Base-by-base conservation (phyloP, 2,113 vertebrate genomes). In the Brachionichthys hirsutus region DNA sequence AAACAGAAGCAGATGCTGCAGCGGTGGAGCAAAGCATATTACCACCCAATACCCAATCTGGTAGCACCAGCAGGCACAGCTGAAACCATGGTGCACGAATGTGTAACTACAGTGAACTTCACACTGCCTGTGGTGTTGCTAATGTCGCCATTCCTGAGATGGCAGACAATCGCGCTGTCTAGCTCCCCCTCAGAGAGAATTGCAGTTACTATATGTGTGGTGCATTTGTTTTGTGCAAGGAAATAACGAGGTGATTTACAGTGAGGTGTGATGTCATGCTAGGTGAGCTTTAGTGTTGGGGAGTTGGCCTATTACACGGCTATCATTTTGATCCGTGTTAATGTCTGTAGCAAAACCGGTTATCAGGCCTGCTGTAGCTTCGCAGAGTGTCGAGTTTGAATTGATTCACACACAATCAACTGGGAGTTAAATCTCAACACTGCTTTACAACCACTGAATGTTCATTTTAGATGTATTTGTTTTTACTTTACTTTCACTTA, bases 1-100 rank as follows among this genome's bases (percentile, higher is more conserved):
- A 54, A 76, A 24, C 58, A 57, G 51, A 54, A 55, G 64, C 44
- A 46, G n/a, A n/a, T n/a, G n/a, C n/a, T n/a, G n/a, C n/a, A n/a
- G n/a, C n/a, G n/a, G 65, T 40, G 51, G 62, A 67, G 45, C 57
- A 57, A 20, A 56, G 41, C 13, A 68, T 46, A 49, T 44, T 20
- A 42, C 57, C 35, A 38, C 14, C 14, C 6, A 40, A 40, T 11
- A 9, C 12, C 3, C 3, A 30, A 30, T 30, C 24, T 30, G 24
- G 24, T 30, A 30, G 8, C 24, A 30, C 24, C 24, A 30, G 24
- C 24, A 30, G 24, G 24, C 24, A 30, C 24, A 30, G 24, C 8
- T 30, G 24, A 30, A 30, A 8, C 2, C 8, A 30, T 30, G 24
- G 24, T 30, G 24, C 24, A 30, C 24, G 8, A 30, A 30, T 30